Evolutionary conservation across 2,113 vertebrate species (phyloP), one percentile per base, ranked within the genome.

Genomic region (Psophia crepitans): DNA sequence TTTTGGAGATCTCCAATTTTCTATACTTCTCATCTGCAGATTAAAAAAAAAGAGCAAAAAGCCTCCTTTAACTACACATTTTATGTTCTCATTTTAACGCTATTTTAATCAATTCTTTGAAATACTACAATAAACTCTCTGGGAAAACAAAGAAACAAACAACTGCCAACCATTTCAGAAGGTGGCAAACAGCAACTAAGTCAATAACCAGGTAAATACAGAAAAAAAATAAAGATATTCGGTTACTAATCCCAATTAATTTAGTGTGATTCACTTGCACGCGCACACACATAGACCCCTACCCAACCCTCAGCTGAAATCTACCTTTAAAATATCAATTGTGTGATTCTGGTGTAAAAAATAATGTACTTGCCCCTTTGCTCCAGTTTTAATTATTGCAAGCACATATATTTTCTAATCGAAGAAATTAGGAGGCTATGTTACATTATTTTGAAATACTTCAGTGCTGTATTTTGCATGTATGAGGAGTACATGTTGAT

Each of bases 1-100:
- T 97, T 97, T 95, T 96, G 69, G 87, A 97, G 73, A 97, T 89
- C 70, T 95, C 76, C 32, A 91, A 90, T 95, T 97, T 96, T 96
- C 91, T 97, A 91, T 30, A 82, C 21, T 93, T 95, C 80, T 93
- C 58, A 94, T 82, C 87, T 96, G 90, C 63, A 97, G 75, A 97
- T 95, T 19, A 56, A 33, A 94, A 95, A 90, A 78, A 94, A 87
- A 92, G 79, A 75, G 20, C 41, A 93, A 93, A 90, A 97, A 64
- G 11, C 2, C 37, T 43, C 68, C 56, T 82, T 71, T 83, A 96
- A 66, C 61, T 82, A 77, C 51, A 64, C 8, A 56, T 37, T 93
- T 96, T 43, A 75, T 57, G n/a, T 66, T 73, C 20, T 64, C 11
- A 43, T 65, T 85, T 94, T 84, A 89, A 90, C 9, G 5, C 32